phyloP scores from a whole-genome alignment of 2,797 vertebrate species.

The Sebastes nivosus region DNA sequence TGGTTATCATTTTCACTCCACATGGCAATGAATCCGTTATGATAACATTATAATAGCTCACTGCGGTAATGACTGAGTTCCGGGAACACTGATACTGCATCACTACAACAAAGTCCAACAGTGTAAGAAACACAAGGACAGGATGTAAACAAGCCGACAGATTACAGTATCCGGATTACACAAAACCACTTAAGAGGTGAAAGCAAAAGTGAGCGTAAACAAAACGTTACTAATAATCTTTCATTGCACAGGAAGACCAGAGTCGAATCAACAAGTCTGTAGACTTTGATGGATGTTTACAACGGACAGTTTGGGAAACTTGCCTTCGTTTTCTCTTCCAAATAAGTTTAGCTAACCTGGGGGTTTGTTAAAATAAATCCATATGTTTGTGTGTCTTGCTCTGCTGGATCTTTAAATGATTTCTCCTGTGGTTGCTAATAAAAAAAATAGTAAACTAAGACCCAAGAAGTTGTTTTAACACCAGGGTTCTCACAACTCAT shows the following conservation, averaged over 20 bases:
- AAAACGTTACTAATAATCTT: neutral
- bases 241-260: neutral
- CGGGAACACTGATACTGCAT: neutral
- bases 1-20: neutral
- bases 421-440: neutral
- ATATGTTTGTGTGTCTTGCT: neutral
- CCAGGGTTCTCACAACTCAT: neutral
- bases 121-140: neutral
- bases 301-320: neutral
- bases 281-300: neutral
- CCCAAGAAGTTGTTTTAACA: neutral
- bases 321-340: neutral
- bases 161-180: neutral
- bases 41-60: neutral
- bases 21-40: neutral
- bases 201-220: neutral
- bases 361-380: neutral
- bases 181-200: neutral
- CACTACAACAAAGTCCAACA: neutral
- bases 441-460: neutral
- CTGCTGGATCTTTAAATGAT: neutral
- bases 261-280: neutral
- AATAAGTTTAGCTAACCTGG: neutral
- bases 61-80: neutral
- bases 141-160: neutral